phyloP scores from a whole-genome alignment of 2,797 vertebrate species.

The Melanotaenia pygmaea region DNA sequence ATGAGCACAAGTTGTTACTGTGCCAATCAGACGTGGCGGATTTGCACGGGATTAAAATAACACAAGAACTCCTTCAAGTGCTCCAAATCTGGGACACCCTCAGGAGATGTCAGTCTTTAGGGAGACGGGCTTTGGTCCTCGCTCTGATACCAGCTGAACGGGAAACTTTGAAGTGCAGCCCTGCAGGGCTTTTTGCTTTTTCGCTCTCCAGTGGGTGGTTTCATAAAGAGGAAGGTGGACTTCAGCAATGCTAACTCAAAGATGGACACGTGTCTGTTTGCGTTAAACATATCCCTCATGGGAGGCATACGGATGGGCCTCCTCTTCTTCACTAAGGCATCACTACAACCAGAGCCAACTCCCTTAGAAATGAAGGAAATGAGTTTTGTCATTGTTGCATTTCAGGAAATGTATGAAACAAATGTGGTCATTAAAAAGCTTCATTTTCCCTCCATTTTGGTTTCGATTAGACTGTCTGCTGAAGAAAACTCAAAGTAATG shows the following conservation, averaged over 20 bases:
- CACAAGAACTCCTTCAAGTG: slow-evolving; percentile 4
- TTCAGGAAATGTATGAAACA: slow-evolving; percentile 17
- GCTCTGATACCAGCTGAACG: too few relatives aligned
- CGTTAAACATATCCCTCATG: not conserved
- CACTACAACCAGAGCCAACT: too few relatives aligned
- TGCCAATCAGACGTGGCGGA: too few relatives aligned
- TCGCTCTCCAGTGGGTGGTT: too few relatives aligned
- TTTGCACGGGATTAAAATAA: too few relatives aligned
- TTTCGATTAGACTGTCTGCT: slow-evolving; percentile 22
- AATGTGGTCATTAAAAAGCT: slow-evolving; percentile 43
- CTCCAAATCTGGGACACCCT: slow-evolving; percentile 3
- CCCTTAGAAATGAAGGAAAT: slow-evolving; percentile 10
- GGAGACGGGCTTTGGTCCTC: not conserved
- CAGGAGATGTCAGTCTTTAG: not conserved
- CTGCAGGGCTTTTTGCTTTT: too few relatives aligned
- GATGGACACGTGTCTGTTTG: not conserved
- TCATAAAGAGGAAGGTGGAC: too few relatives aligned
- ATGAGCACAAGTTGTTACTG: too few relatives aligned
- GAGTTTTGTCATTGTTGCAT: slow-evolving; percentile 2
- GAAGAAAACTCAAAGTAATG: slow-evolving; percentile 30
- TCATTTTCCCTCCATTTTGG: slow-evolving; percentile 10
- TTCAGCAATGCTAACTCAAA: too few relatives aligned
- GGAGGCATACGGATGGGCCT: not conserved
- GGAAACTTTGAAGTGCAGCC: too few relatives aligned
- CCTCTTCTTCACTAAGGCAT: not conserved